Evolutionary conservation across 1,140 invertebrate genomes (phyloP).

Genomic region (Diprion similis): DNA sequence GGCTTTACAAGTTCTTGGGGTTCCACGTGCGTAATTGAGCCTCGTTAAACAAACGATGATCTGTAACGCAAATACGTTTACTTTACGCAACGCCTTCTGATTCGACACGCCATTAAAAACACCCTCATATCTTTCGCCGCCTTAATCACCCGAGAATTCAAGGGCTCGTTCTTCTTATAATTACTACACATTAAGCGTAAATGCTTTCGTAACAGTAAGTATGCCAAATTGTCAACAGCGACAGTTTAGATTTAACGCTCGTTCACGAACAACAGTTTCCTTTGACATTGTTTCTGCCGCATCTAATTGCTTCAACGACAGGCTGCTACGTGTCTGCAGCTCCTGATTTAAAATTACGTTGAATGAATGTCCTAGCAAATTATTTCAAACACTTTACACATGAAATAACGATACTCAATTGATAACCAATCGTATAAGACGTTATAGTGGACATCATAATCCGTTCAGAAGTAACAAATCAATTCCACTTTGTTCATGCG

Average conservation of each 20-base stretch:
- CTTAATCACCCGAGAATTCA: background rate
- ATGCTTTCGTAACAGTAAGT: background rate
- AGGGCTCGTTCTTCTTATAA: background rate
- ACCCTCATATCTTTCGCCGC: background rate
- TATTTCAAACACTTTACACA: background rate
- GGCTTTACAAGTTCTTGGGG: background rate
- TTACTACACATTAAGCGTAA: background rate
- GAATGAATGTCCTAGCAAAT: background rate
- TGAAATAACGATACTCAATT: no score
- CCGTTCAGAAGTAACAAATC: no score
- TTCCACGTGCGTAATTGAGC: background rate
- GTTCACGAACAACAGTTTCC: no score
- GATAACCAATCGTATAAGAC: no score
- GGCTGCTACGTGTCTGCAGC: no score
- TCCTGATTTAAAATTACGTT: no score
- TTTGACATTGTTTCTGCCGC: no score
- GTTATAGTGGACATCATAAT: no score
- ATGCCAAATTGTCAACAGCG: background rate
- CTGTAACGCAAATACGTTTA: background rate
- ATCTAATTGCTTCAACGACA: no score
- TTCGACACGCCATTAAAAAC: conserved; percentile 2
- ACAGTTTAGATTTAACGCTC: no score
- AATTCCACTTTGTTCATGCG: no score
- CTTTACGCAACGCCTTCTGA: background rate
- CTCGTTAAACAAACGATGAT: conserved; percentile 5